Evolutionary conservation across 1,140 invertebrate genomes (phyloP).

Genomic region (Arctopsyche grandis): DNA sequence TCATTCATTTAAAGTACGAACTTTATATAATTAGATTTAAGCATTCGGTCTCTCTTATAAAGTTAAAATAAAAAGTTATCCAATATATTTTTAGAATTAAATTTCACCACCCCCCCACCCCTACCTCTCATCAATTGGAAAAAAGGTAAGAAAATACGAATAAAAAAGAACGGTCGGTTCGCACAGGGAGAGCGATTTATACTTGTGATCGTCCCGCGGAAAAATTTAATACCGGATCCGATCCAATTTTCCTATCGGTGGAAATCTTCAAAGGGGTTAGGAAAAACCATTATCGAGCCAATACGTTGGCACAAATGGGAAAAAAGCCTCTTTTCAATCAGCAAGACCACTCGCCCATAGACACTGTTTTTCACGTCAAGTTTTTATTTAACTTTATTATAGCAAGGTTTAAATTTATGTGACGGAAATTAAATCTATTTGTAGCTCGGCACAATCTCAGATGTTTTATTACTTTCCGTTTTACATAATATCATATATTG

Average conservation of each 20-base stretch:
- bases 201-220: slow-evolving; percentile 32
- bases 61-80: not conserved
- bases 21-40: no score
- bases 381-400: no score
- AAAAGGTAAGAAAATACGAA: not conserved
- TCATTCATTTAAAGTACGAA: no score
- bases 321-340: slow-evolving; percentile 43
- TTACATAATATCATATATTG: no score
- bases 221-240: slow-evolving; percentile 39
- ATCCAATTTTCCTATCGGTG: slow-evolving; percentile 39
- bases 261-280: slow-evolving; percentile 34
- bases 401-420: no score
- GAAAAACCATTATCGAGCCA: slow-evolving; percentile 40
- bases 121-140: not conserved
- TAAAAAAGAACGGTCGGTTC: not conserved
- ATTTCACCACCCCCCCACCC: not conserved
- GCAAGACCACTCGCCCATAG: slow-evolving; percentile 9
- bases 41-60: not conserved
- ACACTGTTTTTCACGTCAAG: not conserved
- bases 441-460: no score
- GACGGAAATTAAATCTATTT: no score
- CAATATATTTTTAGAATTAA: not conserved
- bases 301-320: slow-evolving; percentile 31
- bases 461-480: no score
- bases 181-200: slow-evolving; percentile 8